Conservation (phyloP, 2,113 vertebrate species). For the Nansenia antarctica region DNA sequence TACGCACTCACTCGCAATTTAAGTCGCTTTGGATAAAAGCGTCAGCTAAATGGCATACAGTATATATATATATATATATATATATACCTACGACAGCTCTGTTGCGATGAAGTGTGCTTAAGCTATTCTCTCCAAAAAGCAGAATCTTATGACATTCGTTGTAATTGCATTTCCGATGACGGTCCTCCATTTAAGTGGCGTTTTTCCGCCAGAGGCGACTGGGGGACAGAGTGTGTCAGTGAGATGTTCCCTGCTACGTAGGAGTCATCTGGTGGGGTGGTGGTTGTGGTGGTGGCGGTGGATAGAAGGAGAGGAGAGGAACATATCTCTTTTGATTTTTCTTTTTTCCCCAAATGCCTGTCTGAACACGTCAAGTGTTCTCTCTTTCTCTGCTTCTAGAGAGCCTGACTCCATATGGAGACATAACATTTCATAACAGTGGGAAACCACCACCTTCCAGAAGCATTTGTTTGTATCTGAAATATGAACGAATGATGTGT, state of each 20-base stretch:
- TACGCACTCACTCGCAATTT: too few relatives aligned
- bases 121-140: conserved; percentile 23
- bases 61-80: too few relatives aligned
- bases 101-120: conserved; percentile 20
- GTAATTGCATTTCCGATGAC: conserved; percentile 41
- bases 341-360: conserved; percentile 36
- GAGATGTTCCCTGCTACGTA: conserved; percentile 34
- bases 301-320: conserved; percentile 33
- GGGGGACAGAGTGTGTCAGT: conserved; percentile 37
- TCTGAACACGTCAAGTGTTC: conserved; percentile 17
- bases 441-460: conserved; percentile 12
- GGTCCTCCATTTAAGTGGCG: conserved; percentile 47
- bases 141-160: conserved; percentile 27
- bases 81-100: too few relatives aligned
- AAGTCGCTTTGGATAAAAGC: too few relatives aligned
- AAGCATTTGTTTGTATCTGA: neutral
- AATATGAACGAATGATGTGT: neutral
- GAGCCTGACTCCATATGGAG: conserved; percentile 35
- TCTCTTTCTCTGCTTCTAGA: conserved; percentile 17
- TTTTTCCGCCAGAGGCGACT: conserved; percentile 39
- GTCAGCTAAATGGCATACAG: too few relatives aligned
- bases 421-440: conserved; percentile 30
- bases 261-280: too few relatives aligned
- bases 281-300: too few relatives aligned
- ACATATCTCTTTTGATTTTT: conserved; percentile 21